Evolutionary conservation across 2,797 vertebrate genomes (phyloP).

Genomic region (Lacerta viridis): DNA sequence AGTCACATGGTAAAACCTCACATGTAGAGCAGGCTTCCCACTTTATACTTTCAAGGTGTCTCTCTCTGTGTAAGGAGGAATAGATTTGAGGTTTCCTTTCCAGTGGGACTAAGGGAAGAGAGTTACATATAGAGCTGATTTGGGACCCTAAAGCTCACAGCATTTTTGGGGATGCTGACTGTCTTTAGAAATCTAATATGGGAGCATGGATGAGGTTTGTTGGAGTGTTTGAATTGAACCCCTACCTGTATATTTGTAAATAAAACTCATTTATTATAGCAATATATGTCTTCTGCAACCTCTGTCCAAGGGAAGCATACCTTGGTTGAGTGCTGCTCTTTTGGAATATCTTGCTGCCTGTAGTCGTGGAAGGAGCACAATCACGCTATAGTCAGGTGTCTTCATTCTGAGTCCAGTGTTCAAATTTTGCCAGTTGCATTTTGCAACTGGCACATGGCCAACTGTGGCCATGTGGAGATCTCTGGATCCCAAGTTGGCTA

Average conservation of each 20-base stretch:
- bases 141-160: not conserved
- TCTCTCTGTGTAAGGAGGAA: too few relatives aligned
- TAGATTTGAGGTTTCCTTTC: too few relatives aligned
- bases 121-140: not conserved
- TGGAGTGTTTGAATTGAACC: not conserved
- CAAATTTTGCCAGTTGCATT: too few relatives aligned
- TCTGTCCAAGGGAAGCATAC: not conserved
- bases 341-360: not conserved
- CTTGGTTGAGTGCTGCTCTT: not conserved
- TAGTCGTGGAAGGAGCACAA: too few relatives aligned
- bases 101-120: too few relatives aligned
- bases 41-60: too few relatives aligned
- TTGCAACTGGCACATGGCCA: too few relatives aligned
- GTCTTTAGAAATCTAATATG: not conserved
- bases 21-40: too few relatives aligned
- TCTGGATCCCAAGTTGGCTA: too few relatives aligned
- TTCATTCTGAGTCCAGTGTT: not conserved
- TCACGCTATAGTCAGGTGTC: not conserved
- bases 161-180: not conserved
- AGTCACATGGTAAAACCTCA: too few relatives aligned
- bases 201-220: not conserved
- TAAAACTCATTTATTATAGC: not conserved
- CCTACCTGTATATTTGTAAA: not conserved
- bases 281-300: not conserved
- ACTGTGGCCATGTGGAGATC: too few relatives aligned